Base-by-base conservation (phyloP, 2,888 invertebrate species). In the Drosophila falleni region DNA sequence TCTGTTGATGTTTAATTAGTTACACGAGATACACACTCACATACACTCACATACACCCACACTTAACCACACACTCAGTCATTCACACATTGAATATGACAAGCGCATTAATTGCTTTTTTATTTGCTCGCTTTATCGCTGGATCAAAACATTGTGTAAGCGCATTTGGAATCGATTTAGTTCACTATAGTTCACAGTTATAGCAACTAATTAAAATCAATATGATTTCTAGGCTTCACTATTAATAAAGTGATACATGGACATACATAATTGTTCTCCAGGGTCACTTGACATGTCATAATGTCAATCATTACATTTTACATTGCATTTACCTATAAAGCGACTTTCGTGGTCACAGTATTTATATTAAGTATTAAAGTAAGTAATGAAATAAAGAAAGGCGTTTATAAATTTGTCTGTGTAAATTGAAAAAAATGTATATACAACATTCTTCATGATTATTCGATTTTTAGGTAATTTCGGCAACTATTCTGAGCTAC, bases 41-140 rank as follows among this genome's bases (percentile, higher is more conserved):
- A 71, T 46, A 67, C 10, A 71, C 42, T 54, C 39, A 26, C 13
- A 33, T 9, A 62, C 19, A 35, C 33, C 55, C 16, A 58, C 51
- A 54, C 42, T 51, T 54, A 46, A 51, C 35, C 19, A 42, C 31
- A 59, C 44, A 63, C n/a, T 19, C 23, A 56, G 39, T 58, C 29
- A 47, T 39, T 23, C 41, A 33, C 55, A 59, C 51, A 72, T 77
- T 74, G 69, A 61, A 68, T 79, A 41, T 66, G 71, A 86, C 87
- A 86, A 71, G 80, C 64, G 83, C 74, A 86, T 82, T 86, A 82
- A 81, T 81, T 86, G 81, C 71, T 77, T 86, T 81, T 71, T 80
- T 71, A 72, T 80, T 78, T 75, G 71, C 60, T 70, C 74, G 68
- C 19, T 74, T 82, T 80, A 77, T 74, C 77, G 70, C 61, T 61